Evolutionary conservation across 2,113 vertebrate genomes (phyloP).

Genomic region (Myanophis thanlyinensis): DNA sequence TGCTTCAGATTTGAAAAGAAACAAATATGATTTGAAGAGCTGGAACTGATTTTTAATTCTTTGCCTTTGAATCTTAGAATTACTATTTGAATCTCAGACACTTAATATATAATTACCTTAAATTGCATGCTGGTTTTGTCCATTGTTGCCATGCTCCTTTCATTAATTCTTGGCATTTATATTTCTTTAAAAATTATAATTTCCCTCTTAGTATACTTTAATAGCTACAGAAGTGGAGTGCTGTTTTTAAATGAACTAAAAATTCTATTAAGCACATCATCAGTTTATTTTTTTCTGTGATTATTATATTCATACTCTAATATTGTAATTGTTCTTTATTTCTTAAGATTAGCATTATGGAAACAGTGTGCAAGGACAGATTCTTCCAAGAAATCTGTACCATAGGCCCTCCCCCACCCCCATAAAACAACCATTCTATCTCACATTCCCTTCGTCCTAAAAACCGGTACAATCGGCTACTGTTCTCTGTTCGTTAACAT

Average conservation of each 20-base stretch:
- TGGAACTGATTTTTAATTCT: not conserved
- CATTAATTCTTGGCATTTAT: not conserved
- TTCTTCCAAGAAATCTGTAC: not conserved
- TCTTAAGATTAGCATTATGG: not conserved
- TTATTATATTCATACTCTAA: not conserved
- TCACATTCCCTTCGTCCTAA: not conserved
- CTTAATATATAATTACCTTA: not conserved
- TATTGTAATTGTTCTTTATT: not conserved
- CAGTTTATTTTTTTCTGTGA: not conserved
- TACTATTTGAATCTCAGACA: not conserved
- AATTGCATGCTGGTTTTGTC: not conserved
- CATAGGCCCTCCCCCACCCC: not conserved
- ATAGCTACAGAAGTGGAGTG: not conserved
- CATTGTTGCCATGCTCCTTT: not conserved
- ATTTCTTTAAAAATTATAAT: not conserved
- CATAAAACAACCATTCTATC: not conserved
- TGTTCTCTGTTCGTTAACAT: not conserved
- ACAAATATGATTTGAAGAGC: not conserved
- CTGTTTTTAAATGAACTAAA: not conserved
- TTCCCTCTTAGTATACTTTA: not conserved
- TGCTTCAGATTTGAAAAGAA: not conserved
- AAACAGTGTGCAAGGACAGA: not conserved
- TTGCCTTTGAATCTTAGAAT: not conserved
- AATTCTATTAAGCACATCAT: not conserved
- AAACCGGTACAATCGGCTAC: not conserved